Evolutionary conservation across 2,888 invertebrate genomes (phyloP).

Genomic region (Tineola bisselliella): DNA sequence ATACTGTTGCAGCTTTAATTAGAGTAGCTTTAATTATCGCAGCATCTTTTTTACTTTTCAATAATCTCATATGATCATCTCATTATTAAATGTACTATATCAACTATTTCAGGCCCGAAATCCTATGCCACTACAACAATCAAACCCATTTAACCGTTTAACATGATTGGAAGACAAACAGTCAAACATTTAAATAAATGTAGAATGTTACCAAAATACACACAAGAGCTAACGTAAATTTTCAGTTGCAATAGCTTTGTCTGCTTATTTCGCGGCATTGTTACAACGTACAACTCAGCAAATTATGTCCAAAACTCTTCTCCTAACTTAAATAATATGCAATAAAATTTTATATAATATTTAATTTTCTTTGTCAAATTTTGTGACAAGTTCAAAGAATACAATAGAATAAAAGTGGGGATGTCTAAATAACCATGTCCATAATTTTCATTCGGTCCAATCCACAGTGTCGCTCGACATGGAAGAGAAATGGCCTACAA

Average conservation of each 20-base stretch:
- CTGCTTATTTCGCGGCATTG: slow-evolving; percentile 45
- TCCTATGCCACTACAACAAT: too few relatives aligned
- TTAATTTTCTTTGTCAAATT: too few relatives aligned
- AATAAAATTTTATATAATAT: neutral
- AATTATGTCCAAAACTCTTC: slow-evolving; percentile 37
- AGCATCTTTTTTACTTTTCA: too few relatives aligned
- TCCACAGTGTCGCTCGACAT: slow-evolving; percentile 42
- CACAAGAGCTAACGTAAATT: neutral
- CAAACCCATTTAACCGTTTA: too few relatives aligned
- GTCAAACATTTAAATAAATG: too few relatives aligned
- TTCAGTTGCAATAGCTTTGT: neutral
- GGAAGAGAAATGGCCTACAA: slow-evolving; percentile 54
- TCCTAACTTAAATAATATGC: neutral
- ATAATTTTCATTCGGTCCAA: slow-evolving; percentile 24
- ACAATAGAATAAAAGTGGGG: neutral
- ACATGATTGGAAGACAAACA: too few relatives aligned
- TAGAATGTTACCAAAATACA: too few relatives aligned
- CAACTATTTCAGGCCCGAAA: too few relatives aligned
- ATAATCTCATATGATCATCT: too few relatives aligned
- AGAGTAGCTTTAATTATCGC: too few relatives aligned
- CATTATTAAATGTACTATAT: too few relatives aligned
- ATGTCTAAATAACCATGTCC: slow-evolving; percentile 7
- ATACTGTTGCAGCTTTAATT: too few relatives aligned
- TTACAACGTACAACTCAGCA: slow-evolving; percentile 49
- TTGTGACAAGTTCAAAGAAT: neutral